Evolutionary conservation across 2,797 vertebrate species (phyloP).

Genomic region (Tachyglossus aculeatus): DNA sequence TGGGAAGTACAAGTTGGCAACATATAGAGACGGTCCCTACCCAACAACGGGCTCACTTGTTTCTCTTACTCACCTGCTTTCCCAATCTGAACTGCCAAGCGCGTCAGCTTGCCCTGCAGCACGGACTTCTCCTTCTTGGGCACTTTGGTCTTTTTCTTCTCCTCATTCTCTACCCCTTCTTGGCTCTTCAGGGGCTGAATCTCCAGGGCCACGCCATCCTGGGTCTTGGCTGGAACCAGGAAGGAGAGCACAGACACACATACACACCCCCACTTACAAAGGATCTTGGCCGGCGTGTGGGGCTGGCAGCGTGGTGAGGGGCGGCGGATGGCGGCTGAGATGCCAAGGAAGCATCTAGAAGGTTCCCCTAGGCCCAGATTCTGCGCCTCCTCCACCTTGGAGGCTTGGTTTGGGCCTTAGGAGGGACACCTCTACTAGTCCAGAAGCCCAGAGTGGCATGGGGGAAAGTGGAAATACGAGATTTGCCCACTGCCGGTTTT

Average conservation of each 20-base stretch:
- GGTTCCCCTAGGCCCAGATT: not conserved
- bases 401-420: not conserved
- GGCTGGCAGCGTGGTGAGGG: too few species aligned
- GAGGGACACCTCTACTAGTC: not conserved
- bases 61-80: conserved; percentile 87
- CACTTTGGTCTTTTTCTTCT: conserved; percentile 87
- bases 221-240: conserved; percentile 93
- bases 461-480: not conserved
- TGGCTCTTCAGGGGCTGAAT: conserved; percentile 97
- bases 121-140: conserved; percentile 98
- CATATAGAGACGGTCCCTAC: too few species aligned
- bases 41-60: too few species aligned
- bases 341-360: too few species aligned
- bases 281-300: too few species aligned
- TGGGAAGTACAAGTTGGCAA: too few species aligned
- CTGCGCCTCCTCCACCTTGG: not conserved
- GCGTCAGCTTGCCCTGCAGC: conserved; percentile 95
- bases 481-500: not conserved
- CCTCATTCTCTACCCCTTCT: conserved; percentile 87
- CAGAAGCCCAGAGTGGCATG: not conserved
- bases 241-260: too few species aligned
- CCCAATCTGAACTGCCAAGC: conserved; percentile 93
- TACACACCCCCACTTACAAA: too few species aligned
- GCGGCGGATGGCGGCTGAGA: too few species aligned
- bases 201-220: conserved; percentile 94